Evolutionary conservation across 2,113 vertebrate genomes (phyloP).

Genomic region (Corythoichthys intestinalis): DNA sequence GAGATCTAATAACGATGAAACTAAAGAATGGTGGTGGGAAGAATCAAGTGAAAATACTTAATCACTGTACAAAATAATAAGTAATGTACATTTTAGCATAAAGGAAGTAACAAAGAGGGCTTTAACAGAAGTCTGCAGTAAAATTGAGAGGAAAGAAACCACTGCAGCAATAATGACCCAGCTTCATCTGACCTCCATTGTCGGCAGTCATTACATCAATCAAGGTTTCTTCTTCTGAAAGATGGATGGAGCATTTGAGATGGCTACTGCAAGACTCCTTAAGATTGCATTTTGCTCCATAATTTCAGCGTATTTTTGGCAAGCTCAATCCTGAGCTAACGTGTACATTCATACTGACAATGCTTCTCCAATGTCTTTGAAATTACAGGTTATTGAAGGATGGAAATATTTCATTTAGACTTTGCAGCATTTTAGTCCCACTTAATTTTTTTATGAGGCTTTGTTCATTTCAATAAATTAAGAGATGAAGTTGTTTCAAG

Average conservation of each 20-base stretch:
- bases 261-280: constrained; percentile 1
- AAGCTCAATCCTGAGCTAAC: background rate
- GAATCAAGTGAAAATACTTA: too few species aligned
- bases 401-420: background rate
- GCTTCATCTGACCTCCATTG: constrained; percentile 45
- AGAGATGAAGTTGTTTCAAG: background rate
- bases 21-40: too few species aligned
- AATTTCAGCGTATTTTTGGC: background rate
- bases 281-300: background rate
- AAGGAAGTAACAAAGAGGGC: constrained; percentile 6
- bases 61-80: too few species aligned
- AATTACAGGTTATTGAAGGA: background rate
- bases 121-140: constrained; percentile 22
- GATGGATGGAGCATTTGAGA: background rate
- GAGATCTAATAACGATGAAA: too few species aligned
- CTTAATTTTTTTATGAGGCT: background rate
- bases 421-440: background rate
- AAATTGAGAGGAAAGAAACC: constrained; percentile 3
- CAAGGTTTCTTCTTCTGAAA: constrained; percentile 19
- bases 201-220: constrained; percentile 43
- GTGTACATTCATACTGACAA: background rate
- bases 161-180: constrained; percentile 41
- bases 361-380: background rate
- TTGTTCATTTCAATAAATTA: background rate
- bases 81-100: too few species aligned